phyloP scores from a whole-genome alignment of 1,140 invertebrate genomes.

The Apis laboriosa region DNA sequence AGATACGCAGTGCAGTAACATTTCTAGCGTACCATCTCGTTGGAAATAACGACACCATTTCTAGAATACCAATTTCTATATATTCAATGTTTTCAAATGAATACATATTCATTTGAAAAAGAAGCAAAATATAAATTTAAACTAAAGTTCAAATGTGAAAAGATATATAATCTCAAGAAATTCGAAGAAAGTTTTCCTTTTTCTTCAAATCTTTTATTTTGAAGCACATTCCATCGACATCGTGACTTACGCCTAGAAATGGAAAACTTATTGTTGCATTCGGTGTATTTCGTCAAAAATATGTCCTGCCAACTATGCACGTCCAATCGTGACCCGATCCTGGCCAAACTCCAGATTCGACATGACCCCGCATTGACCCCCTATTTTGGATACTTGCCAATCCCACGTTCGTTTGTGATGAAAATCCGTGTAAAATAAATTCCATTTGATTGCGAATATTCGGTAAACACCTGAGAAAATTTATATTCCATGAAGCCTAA shows the following conservation, averaged over 20 bases:
- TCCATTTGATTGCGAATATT: not conserved
- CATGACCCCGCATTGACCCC: conserved; percentile 7
- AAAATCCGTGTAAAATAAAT: not conserved
- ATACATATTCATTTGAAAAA: too few relatives aligned
- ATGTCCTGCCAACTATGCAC: not conserved
- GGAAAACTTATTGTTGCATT: not conserved
- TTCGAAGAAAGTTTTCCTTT: not conserved
- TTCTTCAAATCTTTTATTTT: not conserved
- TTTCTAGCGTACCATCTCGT: not conserved
- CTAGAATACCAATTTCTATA: not conserved
- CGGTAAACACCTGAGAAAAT: not conserved
- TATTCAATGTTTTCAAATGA: not conserved
- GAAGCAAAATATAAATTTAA: not conserved
- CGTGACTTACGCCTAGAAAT: not conserved
- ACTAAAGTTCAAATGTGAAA: too few relatives aligned
- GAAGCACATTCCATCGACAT: not conserved
- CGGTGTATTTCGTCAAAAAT: not conserved
- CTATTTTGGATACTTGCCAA: conserved; percentile 10
- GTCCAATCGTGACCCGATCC: not conserved
- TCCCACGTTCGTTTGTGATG: not conserved
- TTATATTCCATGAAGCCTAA: not conserved
- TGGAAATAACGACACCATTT: not conserved
- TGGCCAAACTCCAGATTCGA: conserved; percentile 37
- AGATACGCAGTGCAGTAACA: conserved; percentile 26
- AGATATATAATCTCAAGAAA: not conserved